phyloP scores from a whole-genome alignment of 2,797 vertebrate genomes.

The Staurois parvus region DNA sequence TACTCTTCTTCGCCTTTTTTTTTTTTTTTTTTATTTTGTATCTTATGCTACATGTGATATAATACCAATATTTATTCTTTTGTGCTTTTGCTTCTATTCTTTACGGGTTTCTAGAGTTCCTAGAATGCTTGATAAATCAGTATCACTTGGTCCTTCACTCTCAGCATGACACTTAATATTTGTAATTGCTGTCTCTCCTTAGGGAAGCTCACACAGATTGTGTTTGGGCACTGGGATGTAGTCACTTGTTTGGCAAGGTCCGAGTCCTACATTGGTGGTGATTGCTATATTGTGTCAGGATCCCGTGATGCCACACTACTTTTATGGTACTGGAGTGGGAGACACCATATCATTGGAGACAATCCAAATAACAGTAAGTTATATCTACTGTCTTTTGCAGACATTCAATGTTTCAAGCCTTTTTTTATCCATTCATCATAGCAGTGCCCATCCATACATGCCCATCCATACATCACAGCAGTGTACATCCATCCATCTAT shows the following conservation, averaged over 20 bases:
- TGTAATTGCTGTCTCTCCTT: not conserved
- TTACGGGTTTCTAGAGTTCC: no score
- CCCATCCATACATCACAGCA: no score
- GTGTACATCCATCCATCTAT: no score
- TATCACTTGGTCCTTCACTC: not conserved
- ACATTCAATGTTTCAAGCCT: not conserved
- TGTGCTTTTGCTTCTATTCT: no score
- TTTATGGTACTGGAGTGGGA: conserved; percentile 98
- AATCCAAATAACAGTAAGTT: conserved; percentile 98
- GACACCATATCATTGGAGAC: conserved; percentile 97
- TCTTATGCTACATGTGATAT: no score
- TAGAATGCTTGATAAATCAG: no score
- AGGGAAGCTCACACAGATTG: conserved; percentile 98
- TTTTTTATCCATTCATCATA: no score
- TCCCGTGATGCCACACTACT: conserved; percentile 94
- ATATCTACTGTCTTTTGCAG: not conserved
- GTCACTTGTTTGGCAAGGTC: conserved; percentile 96
- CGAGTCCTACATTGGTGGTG: conserved; percentile 96
- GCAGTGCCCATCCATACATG: no score
- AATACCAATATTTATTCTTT: no score
- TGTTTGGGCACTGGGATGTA: conserved; percentile 98
- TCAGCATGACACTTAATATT: not conserved
- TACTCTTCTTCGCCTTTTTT: no score
- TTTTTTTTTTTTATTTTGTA: no score
- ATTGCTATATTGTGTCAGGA: conserved; percentile 97